phyloP scores from a whole-genome alignment of 2,113 vertebrate species.

The Cyanoderma ruficeps region DNA sequence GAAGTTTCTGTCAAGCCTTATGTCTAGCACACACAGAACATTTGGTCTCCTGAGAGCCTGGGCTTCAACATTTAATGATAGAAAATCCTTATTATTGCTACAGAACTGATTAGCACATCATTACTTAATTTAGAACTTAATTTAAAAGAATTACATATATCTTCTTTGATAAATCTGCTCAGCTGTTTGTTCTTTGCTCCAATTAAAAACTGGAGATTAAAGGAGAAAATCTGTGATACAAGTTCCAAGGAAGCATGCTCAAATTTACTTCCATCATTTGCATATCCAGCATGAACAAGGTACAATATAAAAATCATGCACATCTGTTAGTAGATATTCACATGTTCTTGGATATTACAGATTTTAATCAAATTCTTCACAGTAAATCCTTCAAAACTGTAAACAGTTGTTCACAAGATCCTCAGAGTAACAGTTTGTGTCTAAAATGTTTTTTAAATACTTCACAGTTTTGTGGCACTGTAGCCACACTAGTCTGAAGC shows the following conservation, averaged over 20 bases:
- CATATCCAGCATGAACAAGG: neutral
- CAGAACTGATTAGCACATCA: conserved; percentile 40
- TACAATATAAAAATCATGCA: neutral
- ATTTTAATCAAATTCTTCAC: neutral
- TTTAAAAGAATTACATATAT: conserved; percentile 40
- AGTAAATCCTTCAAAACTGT: neutral
- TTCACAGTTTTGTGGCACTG: neutral
- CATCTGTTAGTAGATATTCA: neutral
- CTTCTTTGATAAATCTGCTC: conserved; percentile 49
- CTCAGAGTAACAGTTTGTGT: neutral
- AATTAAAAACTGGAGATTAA: conserved; percentile 57
- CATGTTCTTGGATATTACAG: neutral
- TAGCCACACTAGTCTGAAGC: neutral
- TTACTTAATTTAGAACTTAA: conserved; percentile 48
- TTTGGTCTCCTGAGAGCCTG: neutral
- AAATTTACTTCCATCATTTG: neutral
- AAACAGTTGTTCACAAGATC: neutral
- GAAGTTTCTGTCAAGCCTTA: neutral
- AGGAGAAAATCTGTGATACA: neutral
- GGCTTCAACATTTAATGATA: conserved; percentile 30
- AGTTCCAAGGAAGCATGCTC: neutral
- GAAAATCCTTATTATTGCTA: conserved; percentile 48
- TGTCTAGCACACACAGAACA: conserved; percentile 2
- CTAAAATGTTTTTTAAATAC: neutral
- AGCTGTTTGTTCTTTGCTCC: conserved; percentile 34